A percentile compares a stretch with the other conserved stretches of the same genome.
These are phyloP conservation scores for Eleutherodactylus coqui DNA, from an alignment of 2,797 vertebrate genomes.

Conservation along the genomic window DNA sequence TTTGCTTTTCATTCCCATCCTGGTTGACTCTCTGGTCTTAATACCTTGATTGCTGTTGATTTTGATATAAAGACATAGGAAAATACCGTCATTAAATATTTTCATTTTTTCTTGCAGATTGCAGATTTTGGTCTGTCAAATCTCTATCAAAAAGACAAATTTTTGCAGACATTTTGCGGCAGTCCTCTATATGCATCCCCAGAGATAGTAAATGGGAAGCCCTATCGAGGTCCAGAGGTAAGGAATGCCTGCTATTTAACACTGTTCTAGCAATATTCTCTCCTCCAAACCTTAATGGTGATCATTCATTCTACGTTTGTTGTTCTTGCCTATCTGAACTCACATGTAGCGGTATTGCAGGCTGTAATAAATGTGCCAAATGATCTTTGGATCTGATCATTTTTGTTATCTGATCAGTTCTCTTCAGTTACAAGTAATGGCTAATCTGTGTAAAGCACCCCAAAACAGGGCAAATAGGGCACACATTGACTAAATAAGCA, in stretches of 20 bases:
- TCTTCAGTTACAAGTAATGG: too few relatives aligned
- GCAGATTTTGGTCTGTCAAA: conserved; percentile 98
- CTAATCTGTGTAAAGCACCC: too few relatives aligned
- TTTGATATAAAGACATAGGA: background rate
- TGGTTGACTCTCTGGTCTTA: background rate
- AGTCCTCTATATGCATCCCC: conserved; percentile 97
- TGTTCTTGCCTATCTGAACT: background rate
- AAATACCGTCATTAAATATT: background rate
- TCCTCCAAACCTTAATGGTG: background rate
- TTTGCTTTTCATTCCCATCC: background rate
- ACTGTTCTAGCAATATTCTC: background rate
- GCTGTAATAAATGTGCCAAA: too few relatives aligned
- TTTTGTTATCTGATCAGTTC: too few relatives aligned
- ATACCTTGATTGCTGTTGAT: background rate
- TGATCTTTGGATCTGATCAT: too few relatives aligned
- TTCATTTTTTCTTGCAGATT: conserved; percentile 78
- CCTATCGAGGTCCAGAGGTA: conserved; percentile 97
- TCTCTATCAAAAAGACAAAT: conserved; percentile 96
- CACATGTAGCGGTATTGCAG: too few relatives aligned
- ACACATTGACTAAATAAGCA: too few relatives aligned
- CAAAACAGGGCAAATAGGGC: too few relatives aligned
- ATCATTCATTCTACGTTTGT: background rate
- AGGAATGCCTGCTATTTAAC: conserved; percentile 50
- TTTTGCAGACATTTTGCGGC: conserved; percentile 97
- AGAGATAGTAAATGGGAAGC: conserved; percentile 98